These are phyloP conservation scores for Cephus rjabovi DNA, from an alignment of 2,888 invertebrate genomes.

Conservation along the genomic window DNA sequence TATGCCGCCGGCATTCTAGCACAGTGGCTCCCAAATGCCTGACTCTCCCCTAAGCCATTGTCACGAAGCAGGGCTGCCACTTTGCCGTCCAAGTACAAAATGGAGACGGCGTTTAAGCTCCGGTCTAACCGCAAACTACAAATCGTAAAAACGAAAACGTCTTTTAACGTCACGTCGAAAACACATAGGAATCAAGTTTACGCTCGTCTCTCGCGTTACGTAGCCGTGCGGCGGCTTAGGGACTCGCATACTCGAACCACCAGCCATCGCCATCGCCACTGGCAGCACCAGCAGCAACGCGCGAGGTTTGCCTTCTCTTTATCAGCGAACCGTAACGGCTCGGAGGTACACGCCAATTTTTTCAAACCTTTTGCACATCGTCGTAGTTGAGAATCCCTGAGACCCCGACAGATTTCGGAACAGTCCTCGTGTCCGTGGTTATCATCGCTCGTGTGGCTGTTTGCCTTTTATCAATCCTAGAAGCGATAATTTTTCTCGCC, in stretches of 20 bases:
- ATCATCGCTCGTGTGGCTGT: slow-evolving; percentile 40
- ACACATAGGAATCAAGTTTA: not conserved
- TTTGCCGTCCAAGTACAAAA: not conserved
- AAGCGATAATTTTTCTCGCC: slow-evolving; percentile 39
- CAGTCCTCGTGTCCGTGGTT: slow-evolving; percentile 29
- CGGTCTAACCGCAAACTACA: not conserved
- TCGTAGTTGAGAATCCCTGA: slow-evolving; percentile 22
- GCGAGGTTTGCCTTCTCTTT: too few species aligned
- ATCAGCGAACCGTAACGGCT: too few species aligned
- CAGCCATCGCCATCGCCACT: too few species aligned
- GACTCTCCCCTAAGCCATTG: not conserved
- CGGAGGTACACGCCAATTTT: too few species aligned
- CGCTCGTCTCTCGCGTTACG: not conserved
- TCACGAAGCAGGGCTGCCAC: not conserved
- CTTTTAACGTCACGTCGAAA: not conserved
- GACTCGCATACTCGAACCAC: too few species aligned
- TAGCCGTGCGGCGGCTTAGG: too few species aligned
- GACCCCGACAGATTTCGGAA: slow-evolving; percentile 29
- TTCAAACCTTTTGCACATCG: too few species aligned
- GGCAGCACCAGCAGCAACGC: too few species aligned
- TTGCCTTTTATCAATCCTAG: slow-evolving; percentile 44
- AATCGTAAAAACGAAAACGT: not conserved
- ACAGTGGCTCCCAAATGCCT: slow-evolving; percentile 44
- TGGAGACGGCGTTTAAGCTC: not conserved
- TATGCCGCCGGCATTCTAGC: slow-evolving; percentile 38